These are phyloP conservation scores for Mus spretus DNA, from an alignment of 2,797 vertebrate genomes.

Conservation along the genomic window DNA sequence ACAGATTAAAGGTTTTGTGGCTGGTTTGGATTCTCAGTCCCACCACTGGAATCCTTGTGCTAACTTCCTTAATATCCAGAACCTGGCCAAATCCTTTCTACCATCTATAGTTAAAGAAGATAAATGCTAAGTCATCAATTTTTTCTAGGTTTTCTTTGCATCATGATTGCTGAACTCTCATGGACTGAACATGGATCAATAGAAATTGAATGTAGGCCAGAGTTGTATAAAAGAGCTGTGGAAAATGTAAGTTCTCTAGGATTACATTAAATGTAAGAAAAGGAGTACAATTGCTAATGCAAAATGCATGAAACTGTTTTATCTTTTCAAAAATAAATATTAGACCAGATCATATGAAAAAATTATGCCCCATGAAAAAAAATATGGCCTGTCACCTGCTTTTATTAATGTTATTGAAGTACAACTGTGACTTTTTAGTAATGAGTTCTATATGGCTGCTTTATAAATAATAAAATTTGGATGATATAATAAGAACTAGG, in stretches of 20 bases:
- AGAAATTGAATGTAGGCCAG: neutral
- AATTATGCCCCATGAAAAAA: neutral
- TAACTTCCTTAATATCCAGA: neutral
- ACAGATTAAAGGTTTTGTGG: neutral
- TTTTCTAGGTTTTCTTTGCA: neutral
- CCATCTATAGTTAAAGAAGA: neutral
- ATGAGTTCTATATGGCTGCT: neutral
- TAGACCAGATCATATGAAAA: neutral
- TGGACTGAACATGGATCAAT: neutral
- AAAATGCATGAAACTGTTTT: neutral
- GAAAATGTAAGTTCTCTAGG: neutral
- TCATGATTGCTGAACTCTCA: slow-evolving; percentile 4
- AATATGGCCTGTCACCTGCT: neutral
- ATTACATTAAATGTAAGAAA: neutral
- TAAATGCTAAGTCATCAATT: neutral
- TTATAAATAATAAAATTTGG: neutral
- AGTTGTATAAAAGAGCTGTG: neutral
- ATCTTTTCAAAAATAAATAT: slow-evolving; percentile 55
- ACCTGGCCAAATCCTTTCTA: neutral
- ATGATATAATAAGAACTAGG: neutral
- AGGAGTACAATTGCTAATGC: neutral
- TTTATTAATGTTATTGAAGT: slow-evolving; percentile 36
- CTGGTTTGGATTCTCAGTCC: neutral
- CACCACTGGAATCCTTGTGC: neutral
- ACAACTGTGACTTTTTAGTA: neutral